These are phyloP conservation scores for Aphaenogaster ashmeadi DNA, from an alignment of 1,140 invertebrate species.

Conservation along the genomic window DNA sequence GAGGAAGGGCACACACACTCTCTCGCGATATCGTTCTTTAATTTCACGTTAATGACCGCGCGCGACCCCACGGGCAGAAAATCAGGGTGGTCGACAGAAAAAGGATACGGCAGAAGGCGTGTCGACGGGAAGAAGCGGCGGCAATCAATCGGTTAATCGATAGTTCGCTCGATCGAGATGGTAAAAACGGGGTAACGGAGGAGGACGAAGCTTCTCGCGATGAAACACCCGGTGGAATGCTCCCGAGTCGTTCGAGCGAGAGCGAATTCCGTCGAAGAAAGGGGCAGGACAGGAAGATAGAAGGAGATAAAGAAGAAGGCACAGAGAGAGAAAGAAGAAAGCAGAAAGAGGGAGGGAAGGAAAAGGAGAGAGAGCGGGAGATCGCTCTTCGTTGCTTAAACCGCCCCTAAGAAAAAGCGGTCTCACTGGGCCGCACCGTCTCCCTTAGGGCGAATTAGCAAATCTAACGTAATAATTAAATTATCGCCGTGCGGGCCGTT, in stretches of 20 bases:
- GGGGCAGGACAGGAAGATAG: slow-evolving; percentile 25
- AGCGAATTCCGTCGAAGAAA: slow-evolving; percentile 48
- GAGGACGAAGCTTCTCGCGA: slow-evolving; percentile 5
- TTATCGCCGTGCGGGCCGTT: slow-evolving; percentile 76
- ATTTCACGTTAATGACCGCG: slow-evolving; percentile 37
- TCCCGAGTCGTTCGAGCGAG: slow-evolving; percentile 19
- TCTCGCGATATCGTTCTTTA: slow-evolving; percentile 36
- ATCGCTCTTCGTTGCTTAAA: slow-evolving; percentile 70
- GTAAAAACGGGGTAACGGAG: slow-evolving; percentile 17
- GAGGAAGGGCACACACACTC: neutral
- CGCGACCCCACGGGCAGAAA: neutral
- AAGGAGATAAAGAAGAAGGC: neutral
- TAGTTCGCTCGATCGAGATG: slow-evolving; percentile 19
- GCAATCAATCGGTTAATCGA: slow-evolving; percentile 73
- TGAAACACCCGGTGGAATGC: slow-evolving; percentile 49
- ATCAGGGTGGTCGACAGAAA: slow-evolving; percentile 47
- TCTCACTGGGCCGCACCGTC: slow-evolving; percentile 62
- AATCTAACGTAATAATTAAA: slow-evolving; percentile 85
- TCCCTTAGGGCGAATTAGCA: slow-evolving; percentile 81
- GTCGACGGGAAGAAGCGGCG: slow-evolving; percentile 15
- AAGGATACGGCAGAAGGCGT: slow-evolving; percentile 35
- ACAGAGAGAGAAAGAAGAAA: neutral
- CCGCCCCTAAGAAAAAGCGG: slow-evolving; percentile 75
- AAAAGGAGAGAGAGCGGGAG: neutral
- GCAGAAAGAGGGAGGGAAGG: too few relatives aligned